Base-by-base conservation (phyloP, 2,113 vertebrate species). In the Dendrocopos noguchii region DNA sequence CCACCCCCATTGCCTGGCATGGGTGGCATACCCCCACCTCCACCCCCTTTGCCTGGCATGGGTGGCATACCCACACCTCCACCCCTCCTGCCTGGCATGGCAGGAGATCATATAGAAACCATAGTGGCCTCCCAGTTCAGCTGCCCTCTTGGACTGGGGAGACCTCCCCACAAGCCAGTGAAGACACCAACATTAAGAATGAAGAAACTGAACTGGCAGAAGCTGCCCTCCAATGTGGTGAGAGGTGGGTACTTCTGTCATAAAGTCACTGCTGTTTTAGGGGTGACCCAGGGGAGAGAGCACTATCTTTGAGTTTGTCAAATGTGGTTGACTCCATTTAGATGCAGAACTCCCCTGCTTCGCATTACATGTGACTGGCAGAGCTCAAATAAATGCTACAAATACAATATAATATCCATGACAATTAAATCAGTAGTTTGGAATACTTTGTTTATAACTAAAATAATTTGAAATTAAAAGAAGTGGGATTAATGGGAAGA, bases 191-290 rank as follows among this genome's bases (percentile, higher is more conserved):
- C 98, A 0, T 78, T 98, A 84, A 98, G 98, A 91, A 99, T 99
- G 99, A 99, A 99, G 93, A 99, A 99, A 73, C 97, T 99, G 64
- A 99, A 99, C 96, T 99, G 99, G 99, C 99, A 99, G 97, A 99
- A 99, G 89, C 97, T 99, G 44, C 98, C 98, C 1, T 97, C 98
- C 78, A 98, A 96, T 0, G 90, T 98, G 17, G 98, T 98, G 15
- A 98, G 97, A 84, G 99, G 99, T 99, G 93, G 91, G 98, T 90
- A 16, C 31, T 39, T 34, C 63, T 73, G 47, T 12, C 24, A 19
- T n/a, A 6, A 28, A n/a, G 29, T 64, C 68, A 46, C 27, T 65
- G 46, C 52, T 75, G 34, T n/a, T 91, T 78, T 75, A 53, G 21
- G 12, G 24, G 28, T 73, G 21, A 68, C 42, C 17, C 27, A 56